These are phyloP conservation scores for Chiridota heheva DNA, from an alignment of 35 echinoderm and acorn worm genomes.

Conservation along the genomic window DNA sequence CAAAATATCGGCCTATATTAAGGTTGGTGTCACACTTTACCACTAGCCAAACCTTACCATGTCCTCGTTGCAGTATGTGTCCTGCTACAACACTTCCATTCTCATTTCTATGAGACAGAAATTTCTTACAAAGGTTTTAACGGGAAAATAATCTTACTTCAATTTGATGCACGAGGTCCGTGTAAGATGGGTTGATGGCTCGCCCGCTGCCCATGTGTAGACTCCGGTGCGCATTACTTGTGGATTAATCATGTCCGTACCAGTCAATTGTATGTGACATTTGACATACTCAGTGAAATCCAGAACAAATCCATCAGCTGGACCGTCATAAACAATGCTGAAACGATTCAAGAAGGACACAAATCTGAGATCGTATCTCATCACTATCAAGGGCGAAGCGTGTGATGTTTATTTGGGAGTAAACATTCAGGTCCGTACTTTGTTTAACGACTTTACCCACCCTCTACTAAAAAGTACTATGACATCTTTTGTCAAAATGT, in stretches of 20 bases:
- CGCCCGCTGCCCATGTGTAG: conserved; percentile 40
- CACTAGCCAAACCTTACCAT: neutral
- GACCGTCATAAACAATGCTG: conserved; percentile 34
- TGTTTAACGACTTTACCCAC: neutral
- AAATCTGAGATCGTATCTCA: too few relatives aligned
- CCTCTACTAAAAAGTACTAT: neutral
- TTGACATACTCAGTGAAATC: conserved; percentile 46
- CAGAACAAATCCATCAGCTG: conserved; percentile 19
- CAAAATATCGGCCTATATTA: neutral
- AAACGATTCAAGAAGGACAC: neutral
- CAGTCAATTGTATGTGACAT: conserved; percentile 41
- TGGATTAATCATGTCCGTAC: conserved; percentile 36
- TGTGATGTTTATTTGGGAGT: neutral
- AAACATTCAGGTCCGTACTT: neutral
- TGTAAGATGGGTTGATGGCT: neutral
- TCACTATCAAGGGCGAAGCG: too few relatives aligned
- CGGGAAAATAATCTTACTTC: conserved; percentile 47
- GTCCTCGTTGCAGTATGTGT: neutral
- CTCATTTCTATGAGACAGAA: neutral
- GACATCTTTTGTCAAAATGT: neutral
- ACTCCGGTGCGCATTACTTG: conserved; percentile 39
- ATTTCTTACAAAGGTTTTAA: too few relatives aligned
- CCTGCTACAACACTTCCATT: neutral
- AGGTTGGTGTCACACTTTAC: neutral
- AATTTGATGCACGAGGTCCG: conserved; percentile 35